These are phyloP conservation scores for Pelobates cultripes DNA, from an alignment of 2,797 vertebrate species.

Conservation along the genomic window DNA sequence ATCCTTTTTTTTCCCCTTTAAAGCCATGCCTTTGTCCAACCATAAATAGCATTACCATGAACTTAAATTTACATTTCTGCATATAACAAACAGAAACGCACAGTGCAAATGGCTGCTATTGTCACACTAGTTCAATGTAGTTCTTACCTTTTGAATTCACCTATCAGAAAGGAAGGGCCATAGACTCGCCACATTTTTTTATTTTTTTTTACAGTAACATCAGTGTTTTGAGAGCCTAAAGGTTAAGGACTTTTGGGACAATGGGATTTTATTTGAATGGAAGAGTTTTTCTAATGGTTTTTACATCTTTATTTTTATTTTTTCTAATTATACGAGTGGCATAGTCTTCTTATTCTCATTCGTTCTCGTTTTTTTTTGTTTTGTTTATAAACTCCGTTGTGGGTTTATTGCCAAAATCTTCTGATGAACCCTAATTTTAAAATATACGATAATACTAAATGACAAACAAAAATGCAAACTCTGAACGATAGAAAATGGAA, in stretches of 20 bases:
- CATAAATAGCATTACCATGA: constrained; percentile 23
- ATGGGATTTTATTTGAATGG: constrained; percentile 58
- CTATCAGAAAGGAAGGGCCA: constrained; percentile 16
- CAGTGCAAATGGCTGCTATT: constrained; percentile 58
- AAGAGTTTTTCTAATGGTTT: too few species aligned
- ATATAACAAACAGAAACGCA: background rate
- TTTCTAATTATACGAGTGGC: too few species aligned
- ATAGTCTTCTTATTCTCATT: too few species aligned
- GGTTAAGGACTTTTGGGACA: constrained; percentile 51
- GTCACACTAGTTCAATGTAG: background rate
- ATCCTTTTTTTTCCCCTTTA: background rate
- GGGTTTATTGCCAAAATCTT: too few species aligned
- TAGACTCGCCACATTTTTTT: background rate
- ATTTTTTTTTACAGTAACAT: constrained; percentile 10
- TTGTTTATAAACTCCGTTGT: too few species aligned
- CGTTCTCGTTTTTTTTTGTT: too few species aligned
- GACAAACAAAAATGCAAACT: too few species aligned
- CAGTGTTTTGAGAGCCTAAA: constrained; percentile 47
- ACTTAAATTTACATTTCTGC: background rate
- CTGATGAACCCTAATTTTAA: too few species aligned
- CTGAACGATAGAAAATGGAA: too few species aligned
- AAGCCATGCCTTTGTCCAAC: constrained; percentile 1
- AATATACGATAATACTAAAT: too few species aligned
- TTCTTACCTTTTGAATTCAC: constrained; percentile 3
- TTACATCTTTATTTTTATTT: too few species aligned